Evolutionary conservation across 2,888 invertebrate species (phyloP), one percentile per base, ranked within the genome.

Genomic region (Agrochola lota): DNA sequence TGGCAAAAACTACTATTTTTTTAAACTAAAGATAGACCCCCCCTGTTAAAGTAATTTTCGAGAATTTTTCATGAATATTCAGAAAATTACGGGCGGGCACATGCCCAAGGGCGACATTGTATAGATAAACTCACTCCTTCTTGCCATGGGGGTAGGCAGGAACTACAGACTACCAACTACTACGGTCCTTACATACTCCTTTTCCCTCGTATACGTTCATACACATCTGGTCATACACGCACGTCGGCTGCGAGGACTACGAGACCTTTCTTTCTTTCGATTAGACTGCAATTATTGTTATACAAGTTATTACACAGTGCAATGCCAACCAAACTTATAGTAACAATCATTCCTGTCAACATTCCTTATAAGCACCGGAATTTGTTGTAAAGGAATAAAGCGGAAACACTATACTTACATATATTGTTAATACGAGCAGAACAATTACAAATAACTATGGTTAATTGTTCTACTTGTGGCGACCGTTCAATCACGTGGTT

Each of bases 401-500:
- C 60, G 43, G 71, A 73, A 71, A 85, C 40, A 67, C 35, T 15
- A 3, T 30, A 30, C 57, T 2, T n/a, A n/a, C n/a, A n/a, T 49
- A 57, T 67, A 72, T 35, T 68, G 62, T 72, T 64, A 74, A 62
- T 64, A 64, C 5, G 15, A 70, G 6, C 67, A 71, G 20, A 81
- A 66, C 60, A 77, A 84, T 80, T 81, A 80, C 46, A 71, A 74
- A 74, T 73, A 35, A 59, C 23, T 60, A 64, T 63, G 59, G 67
- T 59, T 30, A 78, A 71, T 82, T 80, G 73, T 85, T 82, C 84
- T 78, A 78, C 72, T 81, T 74, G 82, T 74, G 79, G 59, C 83
- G 81, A 71, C 78, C 85, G 71, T 83, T 81, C 77, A 79, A 87
- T 89, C 91, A 90, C 91, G 91, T 90, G 90, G 82, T 68, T 79